Evolutionary conservation across 2,888 invertebrate species (phyloP).

Genomic region (Melolontha melolontha): DNA sequence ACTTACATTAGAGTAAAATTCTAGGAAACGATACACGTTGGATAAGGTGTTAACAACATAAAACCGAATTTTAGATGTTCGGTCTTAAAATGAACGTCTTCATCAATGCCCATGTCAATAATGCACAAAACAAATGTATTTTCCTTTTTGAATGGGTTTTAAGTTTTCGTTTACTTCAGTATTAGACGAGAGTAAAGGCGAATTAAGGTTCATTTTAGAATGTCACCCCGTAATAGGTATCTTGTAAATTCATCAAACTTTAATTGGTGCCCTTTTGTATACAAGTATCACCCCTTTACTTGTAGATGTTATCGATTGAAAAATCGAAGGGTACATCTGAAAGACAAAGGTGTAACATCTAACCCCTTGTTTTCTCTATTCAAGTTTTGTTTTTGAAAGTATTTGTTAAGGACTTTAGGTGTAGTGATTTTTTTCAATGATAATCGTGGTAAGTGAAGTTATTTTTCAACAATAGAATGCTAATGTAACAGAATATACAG

Average conservation of each 20-base stretch:
- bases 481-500: too few species aligned
- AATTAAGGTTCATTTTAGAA: constrained; percentile 8
- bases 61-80: constrained; percentile 30
- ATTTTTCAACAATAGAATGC: too few species aligned
- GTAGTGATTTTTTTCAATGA: not conserved
- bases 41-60: constrained; percentile 37
- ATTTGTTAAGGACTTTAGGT: not conserved
- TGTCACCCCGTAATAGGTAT: constrained; percentile 12
- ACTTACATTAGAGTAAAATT: constrained; percentile 35
- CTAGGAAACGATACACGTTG: constrained; percentile 29
- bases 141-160: constrained; percentile 15
- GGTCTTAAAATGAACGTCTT: constrained; percentile 42
- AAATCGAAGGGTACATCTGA: constrained; percentile 37
- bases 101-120: constrained; percentile 46
- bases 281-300: constrained; percentile 45
- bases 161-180: not conserved
- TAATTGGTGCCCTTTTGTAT: constrained; percentile 47
- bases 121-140: constrained; percentile 38
- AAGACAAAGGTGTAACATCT: constrained; percentile 24
- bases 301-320: constrained; percentile 46
- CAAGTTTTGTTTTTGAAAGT: constrained; percentile 6
- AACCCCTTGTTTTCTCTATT: constrained; percentile 20
- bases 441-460: too few species aligned
- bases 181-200: not conserved
- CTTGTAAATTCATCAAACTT: constrained; percentile 40